A percentile compares a stretch with the other conserved stretches of the same genome.
Evolutionary conservation across 1,140 invertebrate genomes (phyloP).

Genomic region (Achroia grisella): DNA sequence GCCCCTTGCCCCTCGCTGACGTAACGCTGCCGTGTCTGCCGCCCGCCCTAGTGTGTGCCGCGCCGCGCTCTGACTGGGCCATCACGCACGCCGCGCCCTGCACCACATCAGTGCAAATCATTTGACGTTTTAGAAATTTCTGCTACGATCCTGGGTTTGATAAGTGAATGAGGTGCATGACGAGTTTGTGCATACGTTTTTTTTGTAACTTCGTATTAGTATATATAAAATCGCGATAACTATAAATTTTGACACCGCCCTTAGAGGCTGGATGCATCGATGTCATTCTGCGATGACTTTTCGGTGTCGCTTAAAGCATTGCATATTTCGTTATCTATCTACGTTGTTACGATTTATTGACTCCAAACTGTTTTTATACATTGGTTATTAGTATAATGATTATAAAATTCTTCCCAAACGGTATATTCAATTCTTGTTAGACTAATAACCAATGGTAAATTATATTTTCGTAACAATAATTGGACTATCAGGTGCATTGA

Average conservation of each 20-base stretch:
- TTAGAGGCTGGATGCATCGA: constrained; percentile 45
- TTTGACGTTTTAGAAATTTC: constrained; percentile 60
- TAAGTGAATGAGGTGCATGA: constrained; percentile 53
- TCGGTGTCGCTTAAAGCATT: constrained; percentile 35
- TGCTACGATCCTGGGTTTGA: constrained; percentile 47
- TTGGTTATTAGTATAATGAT: too few species aligned
- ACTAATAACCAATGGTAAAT: too few species aligned
- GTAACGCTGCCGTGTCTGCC: constrained; percentile 63
- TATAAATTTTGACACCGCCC: constrained; percentile 35
- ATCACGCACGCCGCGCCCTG: constrained; percentile 46
- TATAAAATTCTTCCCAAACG: too few species aligned
- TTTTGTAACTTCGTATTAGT: constrained; percentile 15
- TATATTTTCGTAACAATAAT: too few species aligned
- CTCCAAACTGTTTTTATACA: too few species aligned
- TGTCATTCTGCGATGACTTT: constrained; percentile 54
- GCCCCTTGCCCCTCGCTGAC: constrained; percentile 56
- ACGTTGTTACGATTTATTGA: background rate
- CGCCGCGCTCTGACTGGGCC: constrained; percentile 57
- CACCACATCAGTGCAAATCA: constrained; percentile 53
- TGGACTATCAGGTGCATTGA: too few species aligned
- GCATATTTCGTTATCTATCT: constrained; percentile 26
- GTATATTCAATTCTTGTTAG: too few species aligned
- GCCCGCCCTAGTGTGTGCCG: constrained; percentile 70
- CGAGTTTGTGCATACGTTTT: constrained; percentile 33
- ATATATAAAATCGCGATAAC: constrained; percentile 17